phyloP scores from a whole-genome alignment of 64 coral and sea anemone species.

The Trachythela sp. region DNA sequence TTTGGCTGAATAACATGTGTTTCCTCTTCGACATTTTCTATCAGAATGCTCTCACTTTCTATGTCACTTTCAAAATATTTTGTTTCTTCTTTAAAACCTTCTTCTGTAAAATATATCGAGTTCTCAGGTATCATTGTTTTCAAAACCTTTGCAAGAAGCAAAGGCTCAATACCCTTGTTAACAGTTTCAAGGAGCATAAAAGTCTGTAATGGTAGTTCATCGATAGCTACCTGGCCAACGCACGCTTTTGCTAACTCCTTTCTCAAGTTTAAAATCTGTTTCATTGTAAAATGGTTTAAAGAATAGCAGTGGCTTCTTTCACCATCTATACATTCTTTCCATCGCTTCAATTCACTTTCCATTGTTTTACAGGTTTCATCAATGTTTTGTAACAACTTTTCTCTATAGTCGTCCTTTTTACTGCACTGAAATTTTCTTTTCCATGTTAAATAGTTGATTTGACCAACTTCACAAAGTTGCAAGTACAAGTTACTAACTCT shows the following conservation, averaged over 20 bases:
- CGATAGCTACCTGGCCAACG: not conserved
- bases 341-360: slow-evolving; percentile 34
- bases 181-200: slow-evolving; percentile 61
- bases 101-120: not conserved
- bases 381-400: not conserved
- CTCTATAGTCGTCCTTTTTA: not conserved
- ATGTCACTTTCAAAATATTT: not conserved
- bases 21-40: not conserved
- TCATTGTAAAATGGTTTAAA: slow-evolving; percentile 59
- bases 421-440: slow-evolving; percentile 38
- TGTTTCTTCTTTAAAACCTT: not conserved
- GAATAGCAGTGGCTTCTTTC: slow-evolving; percentile 36
- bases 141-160: not conserved
- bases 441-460: slow-evolving; percentile 53
- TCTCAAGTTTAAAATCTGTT: slow-evolving; percentile 59
- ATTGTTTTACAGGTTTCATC: not conserved
- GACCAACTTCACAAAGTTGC: slow-evolving; percentile 60
- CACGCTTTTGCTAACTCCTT: slow-evolving; percentile 40
- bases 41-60: not conserved
- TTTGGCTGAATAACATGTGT: not conserved
- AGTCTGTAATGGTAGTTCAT: slow-evolving; percentile 36
- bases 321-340: slow-evolving; percentile 35
- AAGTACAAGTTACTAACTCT: slow-evolving; percentile 51
- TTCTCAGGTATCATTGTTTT: slow-evolving; percentile 1
- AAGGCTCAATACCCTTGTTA: not conserved